Evolutionary conservation across 2,888 invertebrate species (phyloP), one percentile per base, ranked within the genome.

Genomic region (Trimorus sp.): DNA sequence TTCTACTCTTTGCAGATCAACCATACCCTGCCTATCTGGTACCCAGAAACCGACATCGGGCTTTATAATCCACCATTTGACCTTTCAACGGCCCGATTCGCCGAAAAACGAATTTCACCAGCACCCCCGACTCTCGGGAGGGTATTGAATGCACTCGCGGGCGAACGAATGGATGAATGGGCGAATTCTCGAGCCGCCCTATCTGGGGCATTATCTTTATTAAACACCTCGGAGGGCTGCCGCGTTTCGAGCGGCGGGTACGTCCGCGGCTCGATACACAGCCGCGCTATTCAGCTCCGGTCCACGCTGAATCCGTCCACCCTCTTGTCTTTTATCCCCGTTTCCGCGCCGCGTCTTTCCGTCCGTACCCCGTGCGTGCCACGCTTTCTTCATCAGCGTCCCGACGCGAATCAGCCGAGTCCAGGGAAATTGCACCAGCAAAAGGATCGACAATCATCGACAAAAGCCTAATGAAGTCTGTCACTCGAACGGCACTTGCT

Each of bases 191-290:
- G 81, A 86, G 87, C 85, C 86, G 85, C 88, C 88, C 90, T 88
- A 89, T 89, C 89, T 88, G 87, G 87, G 87, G 90, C 90, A 90
- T 91, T 91, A 91, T 90, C 90, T 90, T 90, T 91, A 91, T 91
- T 91, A 91, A 91, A 90, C 90, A 91, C 90, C 90, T 90, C 89
- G 85, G 84, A 86, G 87, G 84, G 85, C 84, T 85, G 83, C 82
- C 78, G 79, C 70, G 80, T 81, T 79, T 81, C 84, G 80, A 73
- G 79, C 79, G 65, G 62, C 75, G 77, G 77, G 73, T 77, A 76
- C 77, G 79, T 73, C 73, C 71, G 74, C 73, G 53, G 79, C 73
- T 73, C 73, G 73, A 73, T 79, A 56, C 73, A 66, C 73, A 54
- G 62, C 40, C 66, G 54, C 73, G 38, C 79, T 68, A 73, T 71